These are phyloP conservation scores for Malacoctenus gilli DNA, from an alignment of 2,797 vertebrate genomes.

Conservation along the genomic window DNA sequence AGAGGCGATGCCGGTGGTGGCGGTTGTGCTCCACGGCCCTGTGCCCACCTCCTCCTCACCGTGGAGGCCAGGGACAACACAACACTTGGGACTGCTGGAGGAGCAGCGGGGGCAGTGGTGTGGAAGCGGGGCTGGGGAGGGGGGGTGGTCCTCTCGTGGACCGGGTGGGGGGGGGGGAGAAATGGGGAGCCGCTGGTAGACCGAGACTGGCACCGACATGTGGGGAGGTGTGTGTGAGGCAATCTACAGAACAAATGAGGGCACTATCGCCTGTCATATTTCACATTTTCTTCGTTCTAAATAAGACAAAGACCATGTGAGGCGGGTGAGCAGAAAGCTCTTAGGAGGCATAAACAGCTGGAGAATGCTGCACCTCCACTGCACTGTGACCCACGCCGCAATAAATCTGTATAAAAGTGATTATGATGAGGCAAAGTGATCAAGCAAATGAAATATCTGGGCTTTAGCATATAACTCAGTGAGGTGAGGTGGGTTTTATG, in stretches of 20 bases:
- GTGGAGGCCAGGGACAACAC: slow-evolving; percentile 56
- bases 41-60: slow-evolving; percentile 63
- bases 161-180: slow-evolving; percentile 19
- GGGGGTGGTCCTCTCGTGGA: slow-evolving; percentile 29
- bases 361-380: slow-evolving; percentile 71
- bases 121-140: slow-evolving; percentile 17
- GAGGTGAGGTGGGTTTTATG: slow-evolving; percentile 76
- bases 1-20: slow-evolving; percentile 71
- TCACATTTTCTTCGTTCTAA: slow-evolving; percentile 77
- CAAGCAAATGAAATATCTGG: slow-evolving; percentile 83
- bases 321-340: slow-evolving; percentile 71
- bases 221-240: slow-evolving; percentile 77
- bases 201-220: slow-evolving; percentile 76
- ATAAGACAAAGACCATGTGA: slow-evolving; percentile 78
- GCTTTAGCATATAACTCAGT: slow-evolving; percentile 77
- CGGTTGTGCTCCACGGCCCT: slow-evolving; percentile 71
- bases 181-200: slow-evolving; percentile 65
- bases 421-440: slow-evolving; percentile 82
- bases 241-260: slow-evolving; percentile 80
- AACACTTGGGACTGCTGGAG: slow-evolving; percentile 49
- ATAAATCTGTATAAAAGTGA: slow-evolving; percentile 80
- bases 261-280: slow-evolving; percentile 77
- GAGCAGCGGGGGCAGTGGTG: slow-evolving; percentile 45
- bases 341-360: slow-evolving; percentile 81
- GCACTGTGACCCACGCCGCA: slow-evolving; percentile 71